phyloP scores from a whole-genome alignment of 2,888 invertebrate species.

The Plebejus anna region DNA sequence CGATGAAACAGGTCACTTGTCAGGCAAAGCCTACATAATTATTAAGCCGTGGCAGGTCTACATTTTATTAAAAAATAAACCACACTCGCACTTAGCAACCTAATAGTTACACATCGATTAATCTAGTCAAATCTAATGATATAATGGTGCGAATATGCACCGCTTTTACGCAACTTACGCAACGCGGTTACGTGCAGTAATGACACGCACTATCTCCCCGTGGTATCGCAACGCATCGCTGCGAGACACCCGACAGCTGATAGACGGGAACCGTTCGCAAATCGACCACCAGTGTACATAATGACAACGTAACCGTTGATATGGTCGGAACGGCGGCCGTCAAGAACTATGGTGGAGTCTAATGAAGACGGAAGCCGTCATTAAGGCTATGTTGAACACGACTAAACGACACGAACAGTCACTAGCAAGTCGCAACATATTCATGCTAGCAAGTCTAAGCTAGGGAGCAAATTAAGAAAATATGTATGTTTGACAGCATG shows the following conservation, averaged over 20 bases:
- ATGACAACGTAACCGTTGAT: conserved; percentile 26
- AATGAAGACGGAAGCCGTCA: conserved; percentile 13
- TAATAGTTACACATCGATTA: conserved; percentile 33
- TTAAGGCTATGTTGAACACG: neutral
- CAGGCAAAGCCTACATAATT: conserved; percentile 21
- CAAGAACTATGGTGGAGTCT: neutral
- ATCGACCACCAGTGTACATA: conserved; percentile 29
- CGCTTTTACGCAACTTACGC: conserved; percentile 54
- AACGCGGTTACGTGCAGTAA: conserved; percentile 59
- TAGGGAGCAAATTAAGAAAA: neutral
- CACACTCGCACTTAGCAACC: conserved; percentile 21
- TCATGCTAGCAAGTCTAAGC: neutral
- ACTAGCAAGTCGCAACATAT: neutral
- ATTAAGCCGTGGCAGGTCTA: conserved; percentile 20
- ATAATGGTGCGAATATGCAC: conserved; percentile 52
- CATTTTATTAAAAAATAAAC: conserved; percentile 24
- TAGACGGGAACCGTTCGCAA: conserved; percentile 45
- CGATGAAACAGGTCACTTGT: neutral
- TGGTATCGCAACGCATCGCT: conserved; percentile 66
- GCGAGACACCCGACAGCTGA: conserved; percentile 60
- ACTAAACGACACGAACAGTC: conserved; percentile 10
- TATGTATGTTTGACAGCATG: neutral
- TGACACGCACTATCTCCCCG: conserved; percentile 67
- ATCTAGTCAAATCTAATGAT: conserved; percentile 51
- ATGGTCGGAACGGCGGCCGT: conserved; percentile 12